Evolutionary conservation across 2,113 vertebrate genomes (phyloP).

Genomic region (Sprattus sprattus): DNA sequence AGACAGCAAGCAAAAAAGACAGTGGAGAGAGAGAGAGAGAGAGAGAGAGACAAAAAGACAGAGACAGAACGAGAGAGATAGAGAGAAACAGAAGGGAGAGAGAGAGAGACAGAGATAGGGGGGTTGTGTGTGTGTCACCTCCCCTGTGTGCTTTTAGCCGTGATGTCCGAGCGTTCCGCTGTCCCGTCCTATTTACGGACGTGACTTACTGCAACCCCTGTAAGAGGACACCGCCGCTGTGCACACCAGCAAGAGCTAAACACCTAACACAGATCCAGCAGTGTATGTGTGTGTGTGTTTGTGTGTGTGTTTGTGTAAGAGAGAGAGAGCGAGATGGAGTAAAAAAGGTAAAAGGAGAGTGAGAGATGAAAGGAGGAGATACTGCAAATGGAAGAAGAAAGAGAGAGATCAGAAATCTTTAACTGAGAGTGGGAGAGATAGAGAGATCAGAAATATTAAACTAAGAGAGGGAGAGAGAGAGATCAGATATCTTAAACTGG

Average conservation of each 20-base stretch:
- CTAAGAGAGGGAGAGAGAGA: neutral
- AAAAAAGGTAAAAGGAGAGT: neutral
- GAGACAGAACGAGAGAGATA: neutral
- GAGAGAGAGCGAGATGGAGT: neutral
- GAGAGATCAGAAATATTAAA: neutral
- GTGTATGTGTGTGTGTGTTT: neutral
- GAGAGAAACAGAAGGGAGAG: too few species aligned
- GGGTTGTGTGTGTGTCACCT: constrained; percentile 25
- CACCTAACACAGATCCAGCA: neutral
- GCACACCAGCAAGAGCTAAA: neutral
- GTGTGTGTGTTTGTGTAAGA: neutral
- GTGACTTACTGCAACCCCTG: constrained; percentile 58
- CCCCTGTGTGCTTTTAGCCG: constrained; percentile 38
- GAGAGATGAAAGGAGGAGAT: neutral
- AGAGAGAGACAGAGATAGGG: neutral
- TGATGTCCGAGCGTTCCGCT: constrained; percentile 27
- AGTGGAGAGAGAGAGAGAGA: neutral
- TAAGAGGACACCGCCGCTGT: constrained; percentile 57
- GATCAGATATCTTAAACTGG: neutral
- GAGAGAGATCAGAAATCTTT: neutral
- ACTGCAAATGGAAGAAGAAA: neutral
- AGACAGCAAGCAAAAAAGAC: neutral
- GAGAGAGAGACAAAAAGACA: neutral
- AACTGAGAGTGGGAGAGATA: neutral
- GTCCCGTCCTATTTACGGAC: constrained; percentile 62